Evolutionary conservation across 1,140 invertebrate genomes (phyloP), one percentile per base, ranked within the genome.

Genomic region (Bombus huntii): DNA sequence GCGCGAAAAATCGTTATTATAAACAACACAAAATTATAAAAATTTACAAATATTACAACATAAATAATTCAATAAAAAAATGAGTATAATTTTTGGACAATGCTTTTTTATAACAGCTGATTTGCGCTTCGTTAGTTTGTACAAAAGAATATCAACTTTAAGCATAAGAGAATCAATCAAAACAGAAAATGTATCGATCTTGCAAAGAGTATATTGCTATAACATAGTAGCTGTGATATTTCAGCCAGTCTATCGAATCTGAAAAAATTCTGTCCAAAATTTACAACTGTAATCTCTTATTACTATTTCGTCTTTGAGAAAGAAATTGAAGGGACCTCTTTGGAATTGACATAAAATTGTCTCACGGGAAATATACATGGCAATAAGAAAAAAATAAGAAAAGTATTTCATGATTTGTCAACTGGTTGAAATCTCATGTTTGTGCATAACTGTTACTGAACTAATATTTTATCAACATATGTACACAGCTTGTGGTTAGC

Each of bases 21-120:
- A 90, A 87, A 91, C 66, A 81, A 76, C 77, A 80, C 72, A 87
- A 81, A 47, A 62, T 80, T 82, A 28, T n/a, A 25, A 42, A 22
- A 88, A 6, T 73, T 68, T 53, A 31, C 10, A 86, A 62, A 83
- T 76, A 37, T 78, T 71, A 84, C 39, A 66, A 75, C 79, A 89
- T 79, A 88, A 84, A 85, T 81, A 91, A 75, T 86, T 71, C 68
- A 78, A 75, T 34, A 79, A 47, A 79, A 90, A 88, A 37, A 89
- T 78, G 25, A 81, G 47, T 80, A 39, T n/a, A 44, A 62, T 25
- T 44, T 53, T 53, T 57, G 57, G 8, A 39, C 12, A 42, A 13
- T 57, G 66, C 53, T 59, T 71, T 12, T 47, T 37, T n/a, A 13
- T 31, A 71, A 83, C 9, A 71, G 44, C n/a, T 31, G 4, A 31